phyloP scores from a whole-genome alignment of 2,113 vertebrate species.

The Microcebus jonahi region DNA sequence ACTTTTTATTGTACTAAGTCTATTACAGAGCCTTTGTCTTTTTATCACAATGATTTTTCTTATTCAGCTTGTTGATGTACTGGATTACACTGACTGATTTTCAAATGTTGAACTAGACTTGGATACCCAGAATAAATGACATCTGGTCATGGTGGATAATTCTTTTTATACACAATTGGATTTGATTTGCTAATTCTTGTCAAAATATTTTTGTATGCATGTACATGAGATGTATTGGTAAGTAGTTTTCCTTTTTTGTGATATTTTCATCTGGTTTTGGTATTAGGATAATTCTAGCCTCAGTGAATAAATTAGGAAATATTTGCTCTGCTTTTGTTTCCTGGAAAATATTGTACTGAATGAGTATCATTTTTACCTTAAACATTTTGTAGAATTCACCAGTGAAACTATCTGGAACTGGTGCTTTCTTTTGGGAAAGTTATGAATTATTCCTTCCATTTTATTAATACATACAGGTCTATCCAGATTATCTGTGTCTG shows the following conservation, averaged over 20 bases:
- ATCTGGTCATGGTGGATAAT: not conserved
- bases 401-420: not conserved
- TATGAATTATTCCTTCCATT: not conserved
- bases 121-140: not conserved
- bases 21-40: not conserved
- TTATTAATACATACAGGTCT: not conserved
- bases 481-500: not conserved
- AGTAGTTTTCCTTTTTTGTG: not conserved
- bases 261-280: not conserved
- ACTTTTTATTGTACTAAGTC: not conserved
- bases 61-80: not conserved
- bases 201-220: not conserved
- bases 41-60: not conserved
- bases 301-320: not conserved
- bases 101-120: not conserved
- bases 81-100: not conserved
- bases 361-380: not conserved
- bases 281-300: not conserved
- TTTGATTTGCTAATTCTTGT: not conserved
- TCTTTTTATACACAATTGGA: not conserved
- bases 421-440: not conserved
- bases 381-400: not conserved
- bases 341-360: not conserved
- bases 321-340: not conserved
- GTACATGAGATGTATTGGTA: not conserved